These are phyloP conservation scores for Hippolais icterina DNA, from an alignment of 2,113 vertebrate genomes.

Conservation along the genomic window DNA sequence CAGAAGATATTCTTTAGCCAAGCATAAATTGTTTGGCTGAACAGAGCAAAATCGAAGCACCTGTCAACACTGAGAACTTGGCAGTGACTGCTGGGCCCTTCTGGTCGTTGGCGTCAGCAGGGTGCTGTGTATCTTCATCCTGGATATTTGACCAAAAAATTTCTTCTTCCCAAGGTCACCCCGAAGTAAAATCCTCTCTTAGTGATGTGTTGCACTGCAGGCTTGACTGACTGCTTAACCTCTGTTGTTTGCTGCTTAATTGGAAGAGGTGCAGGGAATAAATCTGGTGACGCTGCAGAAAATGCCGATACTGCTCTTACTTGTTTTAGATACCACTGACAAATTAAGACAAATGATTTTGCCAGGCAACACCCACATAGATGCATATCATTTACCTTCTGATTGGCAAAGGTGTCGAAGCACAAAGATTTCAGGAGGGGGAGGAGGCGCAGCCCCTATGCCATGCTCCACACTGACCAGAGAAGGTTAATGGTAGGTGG, in stretches of 20 bases:
- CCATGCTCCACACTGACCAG: fast-evolving
- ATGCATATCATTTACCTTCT: neutral
- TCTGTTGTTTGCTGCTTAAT: neutral
- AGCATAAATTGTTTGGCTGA: neutral
- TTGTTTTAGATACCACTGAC: neutral
- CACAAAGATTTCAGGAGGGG: neutral
- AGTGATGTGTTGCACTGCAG: neutral
- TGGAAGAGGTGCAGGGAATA: neutral
- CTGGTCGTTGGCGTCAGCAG: neutral
- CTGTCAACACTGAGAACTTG: neutral
- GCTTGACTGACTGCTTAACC: neutral
- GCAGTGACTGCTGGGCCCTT: neutral
- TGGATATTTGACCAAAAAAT: neutral
- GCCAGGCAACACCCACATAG: neutral
- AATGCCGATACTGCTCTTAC: neutral
- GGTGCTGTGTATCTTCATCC: neutral
- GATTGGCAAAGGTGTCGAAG: neutral
- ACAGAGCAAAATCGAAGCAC: neutral
- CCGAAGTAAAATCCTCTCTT: neutral
- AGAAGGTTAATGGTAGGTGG: neutral
- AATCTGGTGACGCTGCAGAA: neutral
- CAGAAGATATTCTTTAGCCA: neutral
- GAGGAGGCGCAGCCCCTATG: neutral
- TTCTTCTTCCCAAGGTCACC: neutral
- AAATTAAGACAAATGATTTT: neutral